Evolutionary conservation across 2,888 invertebrate genomes (phyloP).

Genomic region (Spialia ferax): DNA sequence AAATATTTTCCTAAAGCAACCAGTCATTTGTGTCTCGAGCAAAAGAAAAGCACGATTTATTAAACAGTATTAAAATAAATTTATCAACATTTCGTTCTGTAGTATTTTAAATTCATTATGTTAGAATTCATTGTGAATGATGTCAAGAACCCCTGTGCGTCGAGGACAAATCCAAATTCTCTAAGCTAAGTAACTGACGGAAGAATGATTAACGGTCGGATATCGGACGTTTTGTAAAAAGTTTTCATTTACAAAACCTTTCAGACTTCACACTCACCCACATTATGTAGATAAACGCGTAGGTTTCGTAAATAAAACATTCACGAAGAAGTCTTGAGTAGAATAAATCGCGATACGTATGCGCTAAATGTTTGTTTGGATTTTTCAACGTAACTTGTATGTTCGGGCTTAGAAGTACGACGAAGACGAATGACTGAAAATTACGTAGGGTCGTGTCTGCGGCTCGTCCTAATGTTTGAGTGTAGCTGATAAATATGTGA

Average conservation of each 20-base stretch:
- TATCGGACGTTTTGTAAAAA: no score
- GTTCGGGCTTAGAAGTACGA: conserved; percentile 17
- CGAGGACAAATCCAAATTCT: no score
- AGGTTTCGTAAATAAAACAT: conserved; percentile 19
- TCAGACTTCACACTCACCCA: not conserved
- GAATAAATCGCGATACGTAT: conserved; percentile 5
- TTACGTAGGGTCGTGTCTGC: not conserved
- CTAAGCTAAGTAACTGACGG: no score
- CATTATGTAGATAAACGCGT: not conserved
- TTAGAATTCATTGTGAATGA: no score
- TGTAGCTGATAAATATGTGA: not conserved
- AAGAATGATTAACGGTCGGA: no score
- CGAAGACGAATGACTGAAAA: conserved; percentile 23
- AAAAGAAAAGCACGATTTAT: no score
- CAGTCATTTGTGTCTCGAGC: no score
- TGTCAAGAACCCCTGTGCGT: no score
- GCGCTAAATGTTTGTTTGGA: conserved; percentile 32
- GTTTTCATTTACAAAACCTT: not conserved
- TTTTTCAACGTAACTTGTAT: conserved; percentile 27
- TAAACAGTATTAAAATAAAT: no score
- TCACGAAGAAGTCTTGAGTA: conserved; percentile 12
- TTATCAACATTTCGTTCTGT: no score
- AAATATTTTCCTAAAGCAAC: no score
- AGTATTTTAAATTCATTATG: no score
- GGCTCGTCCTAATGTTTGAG: not conserved